Evolutionary conservation across 2,888 invertebrate genomes (phyloP).

Genomic region (Eubasilissa splendida): DNA sequence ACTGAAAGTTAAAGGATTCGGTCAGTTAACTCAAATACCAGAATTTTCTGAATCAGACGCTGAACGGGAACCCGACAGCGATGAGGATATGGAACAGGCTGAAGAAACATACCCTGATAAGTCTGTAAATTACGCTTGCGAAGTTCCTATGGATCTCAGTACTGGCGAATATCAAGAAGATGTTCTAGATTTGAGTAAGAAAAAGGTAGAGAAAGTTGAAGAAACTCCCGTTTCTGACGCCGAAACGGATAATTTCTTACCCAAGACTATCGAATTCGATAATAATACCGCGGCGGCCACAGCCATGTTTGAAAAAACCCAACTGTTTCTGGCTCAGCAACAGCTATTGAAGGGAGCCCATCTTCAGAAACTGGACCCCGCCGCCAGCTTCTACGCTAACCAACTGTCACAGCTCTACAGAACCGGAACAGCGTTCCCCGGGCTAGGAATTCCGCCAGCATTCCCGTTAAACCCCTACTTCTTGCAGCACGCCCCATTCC

Average conservation of each 20-base stretch:
- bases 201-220: conserved; percentile 70
- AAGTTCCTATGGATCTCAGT: conserved; percentile 79
- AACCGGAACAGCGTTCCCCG: conserved; percentile 72
- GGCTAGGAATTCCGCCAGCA: conserved; percentile 72
- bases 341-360: conserved; percentile 74
- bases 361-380: conserved; percentile 75
- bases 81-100: conserved; percentile 61
- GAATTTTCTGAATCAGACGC: conserved; percentile 66
- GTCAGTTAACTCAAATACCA: conserved; percentile 74
- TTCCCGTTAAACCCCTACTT: conserved; percentile 79
- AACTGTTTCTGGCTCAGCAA: conserved; percentile 77
- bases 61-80: conserved; percentile 69
- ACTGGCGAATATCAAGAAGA: conserved; percentile 74
- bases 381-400: conserved; percentile 73
- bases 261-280: conserved; percentile 68
- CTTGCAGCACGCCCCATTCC: conserved; percentile 74
- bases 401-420: conserved; percentile 77
- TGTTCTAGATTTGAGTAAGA: conserved; percentile 88
- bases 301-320: conserved; percentile 71
- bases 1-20: conserved; percentile 77
- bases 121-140: conserved; percentile 44
- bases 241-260: conserved; percentile 67
- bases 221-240: conserved; percentile 59
- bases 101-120: conserved; percentile 40
- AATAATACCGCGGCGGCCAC: conserved; percentile 63